These are phyloP conservation scores for Xiphydria camelus DNA, from an alignment of 2,888 invertebrate genomes.

Conservation along the genomic window DNA sequence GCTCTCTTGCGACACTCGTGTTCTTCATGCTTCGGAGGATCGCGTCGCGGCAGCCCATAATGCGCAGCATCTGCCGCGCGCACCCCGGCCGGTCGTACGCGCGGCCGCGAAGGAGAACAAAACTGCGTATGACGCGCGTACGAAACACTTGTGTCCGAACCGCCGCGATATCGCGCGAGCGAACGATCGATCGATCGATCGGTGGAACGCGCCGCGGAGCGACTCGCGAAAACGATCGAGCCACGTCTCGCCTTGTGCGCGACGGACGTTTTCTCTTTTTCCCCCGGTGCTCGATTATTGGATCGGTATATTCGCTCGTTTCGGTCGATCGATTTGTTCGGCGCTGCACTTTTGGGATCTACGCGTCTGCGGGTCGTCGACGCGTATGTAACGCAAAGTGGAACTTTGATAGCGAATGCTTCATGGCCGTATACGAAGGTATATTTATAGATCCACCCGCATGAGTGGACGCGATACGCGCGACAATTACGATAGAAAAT, in stretches of 20 bases:
- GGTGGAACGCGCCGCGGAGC: not conserved
- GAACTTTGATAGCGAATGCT: too few relatives aligned
- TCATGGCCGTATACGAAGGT: too few relatives aligned
- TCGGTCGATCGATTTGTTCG: too few relatives aligned
- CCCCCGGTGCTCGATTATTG: too few relatives aligned
- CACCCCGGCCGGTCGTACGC: not conserved
- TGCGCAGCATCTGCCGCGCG: not conserved
- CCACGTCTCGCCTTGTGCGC: not conserved
- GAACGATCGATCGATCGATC: not conserved
- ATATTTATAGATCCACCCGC: too few relatives aligned
- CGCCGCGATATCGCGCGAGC: not conserved
- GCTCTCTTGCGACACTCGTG: too few relatives aligned
- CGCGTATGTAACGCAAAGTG: too few relatives aligned
- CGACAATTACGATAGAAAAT: too few relatives aligned
- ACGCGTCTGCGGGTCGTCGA: too few relatives aligned
- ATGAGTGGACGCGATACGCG: too few relatives aligned
- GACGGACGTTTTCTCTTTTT: not conserved
- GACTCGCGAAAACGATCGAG: not conserved
- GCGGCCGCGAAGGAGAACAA: not conserved
- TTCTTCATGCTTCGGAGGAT: not conserved
- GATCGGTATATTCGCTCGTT: too few relatives aligned
- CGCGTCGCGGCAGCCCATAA: not conserved
- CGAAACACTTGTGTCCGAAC: slow-evolving; percentile 1
- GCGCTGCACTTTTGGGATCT: too few relatives aligned
- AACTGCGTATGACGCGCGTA: not conserved